Conservation (phyloP, 2,888 invertebrate genomes). For the Bellardia bayeri region DNA sequence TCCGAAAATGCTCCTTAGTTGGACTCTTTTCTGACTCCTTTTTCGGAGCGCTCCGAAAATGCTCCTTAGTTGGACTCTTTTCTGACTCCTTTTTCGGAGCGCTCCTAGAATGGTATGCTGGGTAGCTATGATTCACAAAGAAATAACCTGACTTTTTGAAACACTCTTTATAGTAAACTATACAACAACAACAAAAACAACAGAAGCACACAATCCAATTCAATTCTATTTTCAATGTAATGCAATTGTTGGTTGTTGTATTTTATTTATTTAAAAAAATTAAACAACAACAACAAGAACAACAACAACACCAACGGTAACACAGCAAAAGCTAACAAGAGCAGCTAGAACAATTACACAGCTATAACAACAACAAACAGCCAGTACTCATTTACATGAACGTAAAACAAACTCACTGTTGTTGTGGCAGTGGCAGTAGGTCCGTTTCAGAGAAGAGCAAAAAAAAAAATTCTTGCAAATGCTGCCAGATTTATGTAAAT, state of each 20-base stretch:
- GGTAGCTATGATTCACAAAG: too few relatives aligned
- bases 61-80: too few relatives aligned
- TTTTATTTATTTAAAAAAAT: constrained; percentile 50
- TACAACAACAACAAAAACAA: constrained; percentile 4
- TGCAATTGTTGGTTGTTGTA: constrained; percentile 53
- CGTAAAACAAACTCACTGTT: constrained; percentile 13
- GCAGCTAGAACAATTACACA: constrained; percentile 15
- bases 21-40: too few relatives aligned
- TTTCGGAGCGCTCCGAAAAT: too few relatives aligned
- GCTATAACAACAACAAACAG: constrained; percentile 3
- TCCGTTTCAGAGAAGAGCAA: constrained; percentile 44
- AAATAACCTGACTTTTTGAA: too few relatives aligned
- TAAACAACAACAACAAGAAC: not conserved
- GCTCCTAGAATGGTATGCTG: too few relatives aligned
- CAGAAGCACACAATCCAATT: constrained; percentile 41
- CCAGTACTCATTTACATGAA: constrained; percentile 19
- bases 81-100: too few relatives aligned
- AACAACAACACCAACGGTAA: constrained; percentile 7
- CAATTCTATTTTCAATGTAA: constrained; percentile 68
- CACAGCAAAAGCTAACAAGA: not conserved
- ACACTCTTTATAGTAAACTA: not conserved
- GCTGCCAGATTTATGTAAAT: constrained; percentile 6
- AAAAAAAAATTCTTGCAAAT: not conserved
- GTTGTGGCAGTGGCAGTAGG: not conserved
- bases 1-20: too few relatives aligned